These are phyloP conservation scores for Castor canadensis DNA, from an alignment of 2,113 vertebrate species.

Conservation along the genomic window DNA sequence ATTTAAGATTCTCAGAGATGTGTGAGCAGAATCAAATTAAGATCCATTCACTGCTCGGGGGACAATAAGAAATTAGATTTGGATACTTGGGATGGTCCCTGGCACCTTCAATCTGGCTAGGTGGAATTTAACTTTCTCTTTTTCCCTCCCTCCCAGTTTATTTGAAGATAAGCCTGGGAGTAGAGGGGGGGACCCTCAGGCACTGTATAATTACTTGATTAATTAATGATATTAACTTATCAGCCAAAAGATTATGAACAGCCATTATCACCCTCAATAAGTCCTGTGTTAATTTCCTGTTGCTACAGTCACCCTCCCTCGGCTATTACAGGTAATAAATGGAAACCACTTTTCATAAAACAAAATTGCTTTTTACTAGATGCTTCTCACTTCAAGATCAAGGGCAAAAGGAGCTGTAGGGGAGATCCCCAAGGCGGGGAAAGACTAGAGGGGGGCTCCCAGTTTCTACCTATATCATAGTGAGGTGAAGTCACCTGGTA, in stretches of 20 bases:
- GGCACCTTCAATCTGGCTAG: background rate
- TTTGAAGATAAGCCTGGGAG: background rate
- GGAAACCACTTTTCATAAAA: constrained; percentile 65
- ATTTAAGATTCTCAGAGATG: background rate
- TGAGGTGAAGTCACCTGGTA: background rate
- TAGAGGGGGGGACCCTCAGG: background rate
- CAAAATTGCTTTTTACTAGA: constrained; percentile 31
- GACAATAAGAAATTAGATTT: background rate
- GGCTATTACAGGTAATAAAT: constrained; percentile 28
- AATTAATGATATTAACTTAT: constrained; percentile 70
- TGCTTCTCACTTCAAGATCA: background rate
- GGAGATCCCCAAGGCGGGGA: background rate
- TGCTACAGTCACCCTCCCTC: background rate
- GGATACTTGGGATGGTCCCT: background rate
- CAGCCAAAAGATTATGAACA: constrained; percentile 44
- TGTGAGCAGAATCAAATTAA: background rate
- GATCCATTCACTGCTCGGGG: background rate
- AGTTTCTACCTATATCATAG: no score
- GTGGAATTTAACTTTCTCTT: background rate
- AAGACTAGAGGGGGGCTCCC: background rate
- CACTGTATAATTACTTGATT: constrained; percentile 48
- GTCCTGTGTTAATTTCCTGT: constrained; percentile 57
- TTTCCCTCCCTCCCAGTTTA: background rate
- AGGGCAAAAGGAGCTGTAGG: background rate
- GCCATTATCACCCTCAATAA: constrained; percentile 57